phyloP scores from a whole-genome alignment of 2,797 vertebrate species.

The Coccyzus lansbergi region DNA sequence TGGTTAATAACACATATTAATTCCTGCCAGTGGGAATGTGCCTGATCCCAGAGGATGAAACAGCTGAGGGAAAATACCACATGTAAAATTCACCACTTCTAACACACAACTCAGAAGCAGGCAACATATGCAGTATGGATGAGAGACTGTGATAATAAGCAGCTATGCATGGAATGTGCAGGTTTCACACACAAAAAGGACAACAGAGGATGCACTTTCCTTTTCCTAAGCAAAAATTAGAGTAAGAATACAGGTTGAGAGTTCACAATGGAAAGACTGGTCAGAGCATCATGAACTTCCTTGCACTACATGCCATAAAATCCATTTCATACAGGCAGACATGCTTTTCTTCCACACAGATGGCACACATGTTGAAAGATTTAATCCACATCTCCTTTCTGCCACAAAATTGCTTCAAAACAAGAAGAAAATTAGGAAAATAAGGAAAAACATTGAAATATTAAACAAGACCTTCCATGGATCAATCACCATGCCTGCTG shows the following conservation, averaged over 20 bases:
- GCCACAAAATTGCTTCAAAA: neutral
- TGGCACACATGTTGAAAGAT: neutral
- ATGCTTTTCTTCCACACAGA: rapidly evolving
- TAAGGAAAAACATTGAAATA: neutral
- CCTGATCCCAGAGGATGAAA: neutral
- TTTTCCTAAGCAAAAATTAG: rapidly evolving
- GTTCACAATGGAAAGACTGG: neutral
- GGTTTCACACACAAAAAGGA: neutral
- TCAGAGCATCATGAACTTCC: neutral
- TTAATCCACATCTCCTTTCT: neutral
- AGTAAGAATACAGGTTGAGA: neutral
- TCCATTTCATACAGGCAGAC: neutral
- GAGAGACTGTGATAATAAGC: neutral
- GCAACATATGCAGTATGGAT: neutral
- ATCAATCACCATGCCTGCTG: neutral
- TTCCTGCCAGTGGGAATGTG: neutral
- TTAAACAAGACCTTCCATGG: neutral
- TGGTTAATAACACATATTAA: neutral
- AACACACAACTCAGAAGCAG: neutral
- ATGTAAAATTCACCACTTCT: neutral
- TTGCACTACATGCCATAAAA: neutral
- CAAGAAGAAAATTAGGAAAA: neutral
- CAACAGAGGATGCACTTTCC: neutral
- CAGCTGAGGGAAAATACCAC: neutral
- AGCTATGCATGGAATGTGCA: rapidly evolving